Evolutionary conservation across 1,140 invertebrate genomes (phyloP).

Genomic region (Augochlora pura): DNA sequence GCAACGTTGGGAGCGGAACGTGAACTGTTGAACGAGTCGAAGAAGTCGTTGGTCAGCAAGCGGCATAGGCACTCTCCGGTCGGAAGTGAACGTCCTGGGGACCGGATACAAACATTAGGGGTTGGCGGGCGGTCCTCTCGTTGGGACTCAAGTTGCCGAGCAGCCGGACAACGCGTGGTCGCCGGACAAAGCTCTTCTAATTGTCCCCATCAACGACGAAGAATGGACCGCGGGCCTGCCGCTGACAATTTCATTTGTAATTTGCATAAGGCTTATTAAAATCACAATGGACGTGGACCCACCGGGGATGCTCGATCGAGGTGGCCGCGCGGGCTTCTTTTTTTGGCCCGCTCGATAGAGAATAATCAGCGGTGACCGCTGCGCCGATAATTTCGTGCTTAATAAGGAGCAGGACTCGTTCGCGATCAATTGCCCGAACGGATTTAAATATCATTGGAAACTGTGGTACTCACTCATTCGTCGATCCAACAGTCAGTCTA

Average conservation of each 20-base stretch:
- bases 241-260: slow-evolving; percentile 75
- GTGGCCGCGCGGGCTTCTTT: slow-evolving; percentile 17
- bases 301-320: slow-evolving; percentile 46
- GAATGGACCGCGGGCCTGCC: slow-evolving; percentile 69
- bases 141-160: slow-evolving; percentile 67
- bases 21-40: slow-evolving; percentile 3
- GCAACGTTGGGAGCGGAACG: background rate
- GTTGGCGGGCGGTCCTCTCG: slow-evolving; percentile 71
- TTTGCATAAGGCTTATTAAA: slow-evolving; percentile 73
- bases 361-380: slow-evolving; percentile 40
- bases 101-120: slow-evolving; percentile 75
- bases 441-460: background rate
- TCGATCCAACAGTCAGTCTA: too few relatives aligned
- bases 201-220: slow-evolving; percentile 73
- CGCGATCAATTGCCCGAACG: background rate
- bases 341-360: slow-evolving; percentile 33
- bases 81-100: slow-evolving; percentile 61
- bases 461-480: slow-evolving; percentile 19
- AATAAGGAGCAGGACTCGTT: slow-evolving; percentile 18
- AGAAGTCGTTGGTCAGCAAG: slow-evolving; percentile 28
- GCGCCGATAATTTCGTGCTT: slow-evolving; percentile 37
- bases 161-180: slow-evolving; percentile 68
- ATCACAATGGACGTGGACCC: slow-evolving; percentile 64
- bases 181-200: slow-evolving; percentile 72
- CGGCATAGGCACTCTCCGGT: slow-evolving; percentile 35